Percentiles rank a stretch among this genome's conserved stretches.
phyloP scores from a whole-genome alignment of 2,888 invertebrate species.

The Caenorhabditis angaria region DNA sequence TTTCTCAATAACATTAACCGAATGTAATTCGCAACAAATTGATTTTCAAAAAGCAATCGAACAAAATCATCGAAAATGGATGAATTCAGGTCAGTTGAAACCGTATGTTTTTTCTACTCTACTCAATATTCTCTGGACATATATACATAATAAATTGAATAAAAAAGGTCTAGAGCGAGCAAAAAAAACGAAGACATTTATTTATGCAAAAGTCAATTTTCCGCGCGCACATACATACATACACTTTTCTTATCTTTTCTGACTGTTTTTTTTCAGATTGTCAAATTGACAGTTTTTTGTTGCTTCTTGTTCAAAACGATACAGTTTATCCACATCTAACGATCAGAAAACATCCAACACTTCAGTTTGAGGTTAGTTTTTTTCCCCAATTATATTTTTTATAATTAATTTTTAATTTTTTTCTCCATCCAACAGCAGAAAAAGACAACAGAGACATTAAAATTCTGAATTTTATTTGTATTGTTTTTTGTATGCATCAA shows the following conservation, averaged over 20 bases:
- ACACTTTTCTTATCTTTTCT: background rate
- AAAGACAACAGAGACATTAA: background rate
- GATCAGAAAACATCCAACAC: background rate
- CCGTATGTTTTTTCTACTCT: no score
- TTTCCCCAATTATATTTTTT: no score
- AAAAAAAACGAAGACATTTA: slow-evolving; percentile 2
- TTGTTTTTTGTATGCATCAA: slow-evolving; percentile 4
- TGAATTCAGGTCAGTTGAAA: slow-evolving; percentile 2
- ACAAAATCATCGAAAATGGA: slow-evolving; percentile 7
- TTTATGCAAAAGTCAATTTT: slow-evolving; percentile 12
- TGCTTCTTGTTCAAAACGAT: slow-evolving; percentile 6
- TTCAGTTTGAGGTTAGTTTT: slow-evolving; percentile 2
- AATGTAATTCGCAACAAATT: background rate
- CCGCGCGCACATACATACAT: background rate
- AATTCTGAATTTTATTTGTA: background rate
- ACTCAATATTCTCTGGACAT: slow-evolving; percentile 1
- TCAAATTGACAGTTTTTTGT: slow-evolving; percentile 5
- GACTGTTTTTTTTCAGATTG: slow-evolving; percentile 6
- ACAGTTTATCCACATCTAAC: background rate
- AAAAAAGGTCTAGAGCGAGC: slow-evolving; percentile 6
- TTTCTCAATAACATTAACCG: slow-evolving; percentile 7
- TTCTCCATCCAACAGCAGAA: no score
- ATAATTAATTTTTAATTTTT: no score
- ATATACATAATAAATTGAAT: background rate
- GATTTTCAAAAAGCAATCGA: slow-evolving; percentile 6